Percentiles rank a stretch among this genome's conserved stretches.
Conservation (phyloP, 2,113 vertebrate species). For the Poeciliopsis turrubarensis region DNA sequence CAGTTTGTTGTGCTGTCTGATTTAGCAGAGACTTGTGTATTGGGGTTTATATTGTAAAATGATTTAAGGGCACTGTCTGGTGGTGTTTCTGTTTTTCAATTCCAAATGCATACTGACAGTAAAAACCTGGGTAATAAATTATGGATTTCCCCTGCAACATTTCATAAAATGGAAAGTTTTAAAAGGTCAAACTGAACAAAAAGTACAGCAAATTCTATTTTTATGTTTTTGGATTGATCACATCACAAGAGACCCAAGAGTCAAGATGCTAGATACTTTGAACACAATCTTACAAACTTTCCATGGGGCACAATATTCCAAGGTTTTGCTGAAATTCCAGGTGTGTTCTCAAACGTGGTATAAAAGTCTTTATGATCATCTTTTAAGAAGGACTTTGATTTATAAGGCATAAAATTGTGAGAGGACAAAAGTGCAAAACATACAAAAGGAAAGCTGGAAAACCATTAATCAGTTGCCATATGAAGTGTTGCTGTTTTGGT, state of each 20-base stretch:
- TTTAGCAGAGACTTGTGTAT: neutral
- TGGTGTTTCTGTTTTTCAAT: neutral
- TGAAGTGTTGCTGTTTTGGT: no score
- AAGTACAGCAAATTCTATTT: neutral
- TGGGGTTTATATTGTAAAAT: neutral
- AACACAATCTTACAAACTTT: neutral
- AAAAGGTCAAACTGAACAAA: neutral
- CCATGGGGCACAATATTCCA: no score
- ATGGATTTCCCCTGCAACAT: no score
- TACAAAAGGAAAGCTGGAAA: no score
- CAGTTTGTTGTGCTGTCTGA: slow-evolving; percentile 1
- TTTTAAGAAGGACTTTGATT: no score
- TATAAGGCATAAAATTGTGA: no score
- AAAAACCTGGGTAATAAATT: neutral
- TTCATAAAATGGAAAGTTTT: neutral
- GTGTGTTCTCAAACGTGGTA: no score
- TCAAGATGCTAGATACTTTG: neutral
- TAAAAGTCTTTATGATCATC: no score
- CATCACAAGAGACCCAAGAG: neutral
- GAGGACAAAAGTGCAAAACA: neutral
- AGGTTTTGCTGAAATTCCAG: no score
- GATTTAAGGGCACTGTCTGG: neutral
- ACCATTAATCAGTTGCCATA: no score
- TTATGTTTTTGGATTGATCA: neutral
- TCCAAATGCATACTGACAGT: neutral